These are phyloP conservation scores for Aphelenchoides fujianensis DNA, from an alignment of 1,140 invertebrate genomes.

Conservation along the genomic window DNA sequence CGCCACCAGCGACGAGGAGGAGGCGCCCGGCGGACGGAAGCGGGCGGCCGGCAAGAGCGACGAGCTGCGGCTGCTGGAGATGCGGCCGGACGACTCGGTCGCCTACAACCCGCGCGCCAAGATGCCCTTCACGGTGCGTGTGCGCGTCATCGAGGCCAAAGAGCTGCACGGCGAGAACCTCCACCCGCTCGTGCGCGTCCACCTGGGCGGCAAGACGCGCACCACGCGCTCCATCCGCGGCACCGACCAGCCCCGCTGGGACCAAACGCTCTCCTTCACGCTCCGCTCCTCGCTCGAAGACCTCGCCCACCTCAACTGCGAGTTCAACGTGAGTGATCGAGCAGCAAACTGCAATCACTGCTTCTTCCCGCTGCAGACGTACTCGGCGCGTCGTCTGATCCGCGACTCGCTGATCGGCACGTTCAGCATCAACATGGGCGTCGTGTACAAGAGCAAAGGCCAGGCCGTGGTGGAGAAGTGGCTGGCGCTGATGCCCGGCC, in stretches of 20 bases:
- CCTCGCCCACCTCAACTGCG: not conserved
- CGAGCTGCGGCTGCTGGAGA: not conserved
- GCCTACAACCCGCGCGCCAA: constrained; percentile 2
- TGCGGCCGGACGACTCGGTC: constrained; percentile 14
- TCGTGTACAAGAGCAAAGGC: constrained; percentile 31
- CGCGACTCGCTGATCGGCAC: constrained; percentile 30
- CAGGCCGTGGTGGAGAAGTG: constrained; percentile 35
- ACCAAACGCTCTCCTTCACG: constrained; percentile 29
- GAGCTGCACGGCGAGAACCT: constrained; percentile 29
- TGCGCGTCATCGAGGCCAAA: constrained; percentile 28
- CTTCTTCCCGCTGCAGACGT: constrained; percentile 24
- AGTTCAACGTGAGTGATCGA: constrained; percentile 30
- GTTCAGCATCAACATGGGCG: constrained; percentile 31
- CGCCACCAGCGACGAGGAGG: not conserved
- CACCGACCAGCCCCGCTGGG: constrained; percentile 26
- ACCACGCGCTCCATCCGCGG: constrained; percentile 18
- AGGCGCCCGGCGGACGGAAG: constrained; percentile 5
- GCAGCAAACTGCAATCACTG: too few relatives aligned
- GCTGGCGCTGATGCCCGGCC: constrained; percentile 26
- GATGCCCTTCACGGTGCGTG: constrained; percentile 13
- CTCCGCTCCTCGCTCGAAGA: constrained; percentile 23
- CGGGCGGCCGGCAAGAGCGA: not conserved
- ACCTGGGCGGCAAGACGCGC: constrained; percentile 18
- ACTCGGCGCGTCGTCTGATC: constrained; percentile 31
- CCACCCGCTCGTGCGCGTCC: constrained; percentile 22